Evolutionary conservation across 2,113 vertebrate genomes (phyloP).

Genomic region (Talpa occidentalis): DNA sequence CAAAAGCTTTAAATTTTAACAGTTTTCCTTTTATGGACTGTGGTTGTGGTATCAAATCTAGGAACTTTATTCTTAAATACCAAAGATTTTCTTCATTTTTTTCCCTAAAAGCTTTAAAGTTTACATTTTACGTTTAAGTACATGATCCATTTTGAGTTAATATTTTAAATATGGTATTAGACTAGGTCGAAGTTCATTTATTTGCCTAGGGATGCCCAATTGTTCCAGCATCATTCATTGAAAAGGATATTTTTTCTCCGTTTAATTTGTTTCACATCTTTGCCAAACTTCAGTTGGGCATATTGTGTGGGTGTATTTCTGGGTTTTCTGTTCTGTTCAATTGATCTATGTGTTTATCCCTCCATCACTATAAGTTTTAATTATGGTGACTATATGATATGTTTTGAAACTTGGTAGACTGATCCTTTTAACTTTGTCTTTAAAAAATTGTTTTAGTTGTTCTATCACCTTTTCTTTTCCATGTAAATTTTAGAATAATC

Average conservation of each 20-base stretch:
- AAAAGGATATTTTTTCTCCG: not conserved
- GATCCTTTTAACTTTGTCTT: not conserved
- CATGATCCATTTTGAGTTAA: not conserved
- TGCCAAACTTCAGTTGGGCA: not conserved
- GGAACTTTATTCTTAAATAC: not conserved
- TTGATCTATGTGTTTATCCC: too few relatives aligned
- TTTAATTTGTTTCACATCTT: slow-evolving; percentile 8
- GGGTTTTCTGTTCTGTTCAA: too few relatives aligned
- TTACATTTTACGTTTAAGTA: not conserved
- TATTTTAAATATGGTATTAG: not conserved
- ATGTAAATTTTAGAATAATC: not conserved
- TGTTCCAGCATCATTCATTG: not conserved
- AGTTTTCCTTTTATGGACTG: too few relatives aligned
- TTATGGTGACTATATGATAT: not conserved
- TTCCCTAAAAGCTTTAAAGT: not conserved
- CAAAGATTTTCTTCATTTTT: slow-evolving; percentile 6
- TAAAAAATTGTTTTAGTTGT: not conserved
- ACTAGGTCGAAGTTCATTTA: not conserved
- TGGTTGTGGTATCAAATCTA: not conserved
- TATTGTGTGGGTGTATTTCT: not conserved
- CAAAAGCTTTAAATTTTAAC: too few relatives aligned
- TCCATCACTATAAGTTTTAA: not conserved
- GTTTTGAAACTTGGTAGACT: not conserved
- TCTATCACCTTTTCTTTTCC: not conserved
- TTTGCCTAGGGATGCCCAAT: too few relatives aligned